A percentile compares a stretch with the other conserved stretches of the same genome.
Conservation (phyloP, 2,113 vertebrate genomes). For the Leptosomus discolor region DNA sequence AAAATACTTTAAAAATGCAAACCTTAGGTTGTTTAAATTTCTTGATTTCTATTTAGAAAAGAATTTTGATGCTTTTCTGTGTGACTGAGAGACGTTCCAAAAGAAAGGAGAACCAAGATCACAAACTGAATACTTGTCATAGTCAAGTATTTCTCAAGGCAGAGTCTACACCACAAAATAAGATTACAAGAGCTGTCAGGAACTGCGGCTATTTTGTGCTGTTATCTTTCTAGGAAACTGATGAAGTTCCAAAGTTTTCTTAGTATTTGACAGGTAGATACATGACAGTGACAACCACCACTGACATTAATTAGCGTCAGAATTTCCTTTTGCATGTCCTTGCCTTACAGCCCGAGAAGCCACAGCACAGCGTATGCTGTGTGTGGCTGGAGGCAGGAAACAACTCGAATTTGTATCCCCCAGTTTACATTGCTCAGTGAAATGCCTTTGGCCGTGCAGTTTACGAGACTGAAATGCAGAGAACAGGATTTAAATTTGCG, state of each 20-base stretch:
- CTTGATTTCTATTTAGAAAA: not conserved
- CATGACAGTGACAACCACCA: not conserved
- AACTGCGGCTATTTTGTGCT: not conserved
- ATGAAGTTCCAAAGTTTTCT: not conserved
- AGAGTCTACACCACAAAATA: not conserved
- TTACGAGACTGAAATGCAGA: not conserved
- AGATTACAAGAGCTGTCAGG: not conserved
- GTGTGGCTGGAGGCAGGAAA: not conserved
- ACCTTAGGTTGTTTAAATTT: not conserved
- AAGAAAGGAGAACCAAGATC: not conserved
- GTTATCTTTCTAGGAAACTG: not conserved
- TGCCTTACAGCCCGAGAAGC: not conserved
- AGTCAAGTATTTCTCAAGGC: not conserved
- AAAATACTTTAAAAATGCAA: not conserved
- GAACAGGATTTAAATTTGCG: not conserved
- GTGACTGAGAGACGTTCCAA: not conserved
- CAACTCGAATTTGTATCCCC: not conserved
- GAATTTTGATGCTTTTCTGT: not conserved
- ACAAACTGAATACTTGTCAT: not conserved
- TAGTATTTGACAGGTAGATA: not conserved
- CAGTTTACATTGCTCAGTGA: not conserved
- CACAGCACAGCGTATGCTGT: rapidly evolving
- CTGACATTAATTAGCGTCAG: not conserved
- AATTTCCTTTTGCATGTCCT: not conserved
- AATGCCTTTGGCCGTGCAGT: not conserved